Percentiles rank a stretch among this genome's conserved stretches.
phyloP scores from a whole-genome alignment of 2,888 invertebrate species.

The Ichneumoninae sp. region DNA sequence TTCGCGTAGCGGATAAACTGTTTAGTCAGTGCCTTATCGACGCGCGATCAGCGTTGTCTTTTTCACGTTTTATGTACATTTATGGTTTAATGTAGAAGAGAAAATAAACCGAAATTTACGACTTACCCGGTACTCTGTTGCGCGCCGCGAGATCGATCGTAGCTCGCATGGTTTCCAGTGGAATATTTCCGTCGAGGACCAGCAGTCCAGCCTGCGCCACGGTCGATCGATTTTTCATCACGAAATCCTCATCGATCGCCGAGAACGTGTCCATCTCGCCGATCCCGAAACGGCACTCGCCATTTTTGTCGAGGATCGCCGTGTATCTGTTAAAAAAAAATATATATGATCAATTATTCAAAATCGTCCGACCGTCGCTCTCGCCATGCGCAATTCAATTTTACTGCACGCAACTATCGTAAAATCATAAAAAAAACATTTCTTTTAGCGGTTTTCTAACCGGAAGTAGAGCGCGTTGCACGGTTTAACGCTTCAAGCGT shows the following conservation, averaged over 20 bases:
- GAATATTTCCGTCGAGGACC: conserved; percentile 94
- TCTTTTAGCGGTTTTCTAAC: not conserved
- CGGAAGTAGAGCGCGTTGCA: not conserved
- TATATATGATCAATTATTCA: not conserved
- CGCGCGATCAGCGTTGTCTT: not conserved
- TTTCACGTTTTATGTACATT: conserved; percentile 18
- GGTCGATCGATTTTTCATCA: conserved; percentile 86
- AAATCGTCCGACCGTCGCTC: not conserved
- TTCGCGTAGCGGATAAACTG: conserved; percentile 13
- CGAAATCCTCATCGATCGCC: conserved; percentile 88
- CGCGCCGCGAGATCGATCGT: conserved; percentile 87
- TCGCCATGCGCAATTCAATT: not conserved
- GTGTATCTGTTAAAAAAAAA: conserved; percentile 86
- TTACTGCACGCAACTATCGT: not conserved
- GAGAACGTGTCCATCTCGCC: conserved; percentile 94
- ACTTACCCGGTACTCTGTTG: conserved; percentile 89
- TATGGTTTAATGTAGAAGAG: conserved; percentile 13
- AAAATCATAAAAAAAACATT: not conserved
- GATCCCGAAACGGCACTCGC: conserved; percentile 92
- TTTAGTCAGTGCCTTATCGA: conserved; percentile 10
- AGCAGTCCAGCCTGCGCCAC: conserved; percentile 90
- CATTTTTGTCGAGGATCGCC: conserved; percentile 89
- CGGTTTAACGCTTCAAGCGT: not conserved
- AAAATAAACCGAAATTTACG: conserved; percentile 36
- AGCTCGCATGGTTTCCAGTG: conserved; percentile 88